Conservation (phyloP, 1,140 invertebrate genomes). For the silkworm (Bombyx mori) region DNA sequence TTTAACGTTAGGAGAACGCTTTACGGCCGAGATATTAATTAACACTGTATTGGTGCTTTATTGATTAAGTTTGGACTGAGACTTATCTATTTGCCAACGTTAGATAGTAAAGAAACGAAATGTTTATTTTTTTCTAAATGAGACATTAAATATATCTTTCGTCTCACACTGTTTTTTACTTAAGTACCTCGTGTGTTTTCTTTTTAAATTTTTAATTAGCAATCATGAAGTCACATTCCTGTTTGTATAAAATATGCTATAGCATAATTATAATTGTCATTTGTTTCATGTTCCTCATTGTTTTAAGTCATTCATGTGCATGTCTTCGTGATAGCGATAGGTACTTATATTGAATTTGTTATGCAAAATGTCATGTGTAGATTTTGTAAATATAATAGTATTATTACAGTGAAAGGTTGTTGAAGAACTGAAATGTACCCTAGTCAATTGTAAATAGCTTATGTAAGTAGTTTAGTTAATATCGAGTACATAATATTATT, state of each 20-base stretch:
- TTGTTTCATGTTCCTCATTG: constrained; percentile 51
- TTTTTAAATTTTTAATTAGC: too few species aligned
- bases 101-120: too few species aligned
- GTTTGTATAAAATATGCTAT: not conserved
- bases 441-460: constrained; percentile 67
- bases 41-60: too few species aligned
- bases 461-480: constrained; percentile 39
- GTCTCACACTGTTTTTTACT: too few species aligned
- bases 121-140: too few species aligned
- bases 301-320: constrained; percentile 14
- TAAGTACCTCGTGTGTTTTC: too few species aligned
- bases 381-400: constrained; percentile 41
- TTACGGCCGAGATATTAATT: too few species aligned
- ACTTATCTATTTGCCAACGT: too few species aligned
- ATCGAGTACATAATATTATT: constrained; percentile 29
- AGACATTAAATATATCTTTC: too few species aligned
- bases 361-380: constrained; percentile 26
- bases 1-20: too few species aligned
- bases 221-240: too few species aligned
- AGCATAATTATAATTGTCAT: constrained; percentile 32
- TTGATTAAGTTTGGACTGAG: too few species aligned
- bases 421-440: constrained; percentile 69
- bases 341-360: constrained; percentile 50
- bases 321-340: constrained; percentile 57
- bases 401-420: constrained; percentile 31